These are phyloP conservation scores for Drosophila melanosoma DNA, from an alignment of 2,888 invertebrate genomes.

Conservation along the genomic window DNA sequence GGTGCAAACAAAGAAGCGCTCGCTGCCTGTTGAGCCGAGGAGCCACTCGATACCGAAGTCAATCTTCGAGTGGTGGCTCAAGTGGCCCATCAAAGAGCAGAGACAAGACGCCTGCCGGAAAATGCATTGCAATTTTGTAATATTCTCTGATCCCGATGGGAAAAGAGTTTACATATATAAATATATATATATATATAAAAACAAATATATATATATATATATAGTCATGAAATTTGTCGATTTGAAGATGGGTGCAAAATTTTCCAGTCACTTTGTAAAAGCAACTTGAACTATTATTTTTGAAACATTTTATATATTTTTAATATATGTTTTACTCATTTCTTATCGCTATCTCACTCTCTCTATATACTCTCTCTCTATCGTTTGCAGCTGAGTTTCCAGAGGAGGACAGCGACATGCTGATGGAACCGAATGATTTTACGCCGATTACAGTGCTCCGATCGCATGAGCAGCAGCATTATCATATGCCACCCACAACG, in stretches of 20 bases:
- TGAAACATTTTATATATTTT: neutral
- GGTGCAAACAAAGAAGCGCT: constrained; percentile 41
- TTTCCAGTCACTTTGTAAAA: too few species aligned
- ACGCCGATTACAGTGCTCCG: constrained; percentile 82
- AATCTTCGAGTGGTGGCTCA: constrained; percentile 36
- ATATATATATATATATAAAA: too few species aligned
- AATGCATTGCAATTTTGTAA: constrained; percentile 24
- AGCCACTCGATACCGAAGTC: constrained; percentile 40
- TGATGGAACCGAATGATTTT: constrained; percentile 85
- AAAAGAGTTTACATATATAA: neutral
- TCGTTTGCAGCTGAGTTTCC: constrained; percentile 78
- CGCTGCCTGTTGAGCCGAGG: constrained; percentile 24
- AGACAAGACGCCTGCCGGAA: constrained; percentile 51
- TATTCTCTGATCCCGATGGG: neutral
- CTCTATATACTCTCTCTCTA: neutral
- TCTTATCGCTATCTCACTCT: neutral
- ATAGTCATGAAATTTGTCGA: too few species aligned
- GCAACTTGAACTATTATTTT: too few species aligned
- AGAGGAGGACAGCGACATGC: constrained; percentile 85
- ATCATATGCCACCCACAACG: constrained; percentile 77
- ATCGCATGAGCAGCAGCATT: constrained; percentile 83
- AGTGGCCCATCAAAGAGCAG: constrained; percentile 43
- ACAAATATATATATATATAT: too few species aligned
- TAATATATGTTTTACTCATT: neutral
- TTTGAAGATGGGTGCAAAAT: too few species aligned